Percentiles rank a stretch among this genome's conserved stretches.
Evolutionary conservation across 1,140 invertebrate species (phyloP).

Genomic region (Drosophila navojoa): DNA sequence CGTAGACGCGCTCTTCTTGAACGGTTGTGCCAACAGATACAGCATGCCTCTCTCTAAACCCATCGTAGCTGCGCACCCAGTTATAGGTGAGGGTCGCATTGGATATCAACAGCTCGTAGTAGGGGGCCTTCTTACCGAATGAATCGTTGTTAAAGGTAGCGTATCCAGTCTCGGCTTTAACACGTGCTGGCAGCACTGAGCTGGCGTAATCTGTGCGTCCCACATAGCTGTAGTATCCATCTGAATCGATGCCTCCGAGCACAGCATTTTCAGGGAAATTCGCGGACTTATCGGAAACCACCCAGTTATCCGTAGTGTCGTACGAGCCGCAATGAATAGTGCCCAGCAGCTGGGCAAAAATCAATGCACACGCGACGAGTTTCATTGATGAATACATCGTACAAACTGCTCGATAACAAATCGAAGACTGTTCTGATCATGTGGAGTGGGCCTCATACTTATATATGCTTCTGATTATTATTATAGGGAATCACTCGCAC

Average conservation of each 20-base stretch:
- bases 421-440: constrained; percentile 12
- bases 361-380: constrained; percentile 8
- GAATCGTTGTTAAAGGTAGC: constrained; percentile 48
- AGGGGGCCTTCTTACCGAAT: neutral
- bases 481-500: neutral
- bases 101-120: constrained; percentile 42
- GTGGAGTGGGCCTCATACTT: neutral
- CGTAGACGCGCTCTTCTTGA: constrained; percentile 45
- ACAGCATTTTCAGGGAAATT: constrained; percentile 46
- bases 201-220: constrained; percentile 25
- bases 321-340: constrained; percentile 42
- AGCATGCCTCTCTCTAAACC: constrained; percentile 49
- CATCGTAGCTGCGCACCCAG: constrained; percentile 59
- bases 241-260: constrained; percentile 43
- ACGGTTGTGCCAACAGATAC: constrained; percentile 51
- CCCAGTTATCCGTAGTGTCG: constrained; percentile 47
- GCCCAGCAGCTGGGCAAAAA: constrained; percentile 43
- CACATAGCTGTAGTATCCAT: constrained; percentile 57
- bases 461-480: neutral
- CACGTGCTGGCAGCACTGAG: constrained; percentile 48
- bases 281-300: constrained; percentile 21
- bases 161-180: constrained; percentile 40
- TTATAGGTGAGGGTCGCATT: constrained; percentile 54
- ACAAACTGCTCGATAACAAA: constrained; percentile 10
- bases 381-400: constrained; percentile 36